Base-by-base conservation (phyloP, 1,140 invertebrate species). In the Apis cerana region DNA sequence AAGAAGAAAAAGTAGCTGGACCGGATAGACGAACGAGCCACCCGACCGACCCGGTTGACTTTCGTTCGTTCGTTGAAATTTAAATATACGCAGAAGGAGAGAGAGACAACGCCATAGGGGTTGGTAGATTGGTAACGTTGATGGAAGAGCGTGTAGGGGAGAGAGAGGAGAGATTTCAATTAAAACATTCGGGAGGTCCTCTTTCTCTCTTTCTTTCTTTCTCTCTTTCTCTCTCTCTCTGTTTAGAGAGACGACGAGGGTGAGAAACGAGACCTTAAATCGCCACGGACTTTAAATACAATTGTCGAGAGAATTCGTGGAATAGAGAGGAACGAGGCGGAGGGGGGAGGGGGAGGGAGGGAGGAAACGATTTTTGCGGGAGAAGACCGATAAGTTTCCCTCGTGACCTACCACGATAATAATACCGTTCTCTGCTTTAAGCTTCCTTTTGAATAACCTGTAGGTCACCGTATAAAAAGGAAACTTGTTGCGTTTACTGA, bases 401-500 rank as follows among this genome's bases (percentile, higher is more conserved):
- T 72, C 83, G 75, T 85, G 83, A 83, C 86, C 86, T 88, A 84
- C 58, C 80, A 74, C 83, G 81, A 85, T 88, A 88, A 88, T 88
- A 88, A 89, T 85, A 86, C 80, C 83, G 88, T 81, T 75, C 88
- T 82, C 82, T 83, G 84, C 84, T 85, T 86, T 88, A 89, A 89
- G 87, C 87, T 88, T 89, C 84, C 88, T 86, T 88, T 89, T 89
- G 88, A 89, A 89, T 88, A 89, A 88, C 87, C 87, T 86, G 84
- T 88, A 86, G 87, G 87, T 89, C 88, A 88, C 80, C 87, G 87
- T 88, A 89, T 89, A 89, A 89, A 89, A 89, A 89, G 88, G 88
- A 89, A 89, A 89, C 88, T 87, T 87, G 85, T 87, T 87, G 85
- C 85, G 82, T 87, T 87, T 82, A 84, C 85, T 80, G 82, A 72